Percentiles rank a stretch among this genome's conserved stretches.
phyloP scores from a whole-genome alignment of 2,888 invertebrate species.

The Drosophila cognata region DNA sequence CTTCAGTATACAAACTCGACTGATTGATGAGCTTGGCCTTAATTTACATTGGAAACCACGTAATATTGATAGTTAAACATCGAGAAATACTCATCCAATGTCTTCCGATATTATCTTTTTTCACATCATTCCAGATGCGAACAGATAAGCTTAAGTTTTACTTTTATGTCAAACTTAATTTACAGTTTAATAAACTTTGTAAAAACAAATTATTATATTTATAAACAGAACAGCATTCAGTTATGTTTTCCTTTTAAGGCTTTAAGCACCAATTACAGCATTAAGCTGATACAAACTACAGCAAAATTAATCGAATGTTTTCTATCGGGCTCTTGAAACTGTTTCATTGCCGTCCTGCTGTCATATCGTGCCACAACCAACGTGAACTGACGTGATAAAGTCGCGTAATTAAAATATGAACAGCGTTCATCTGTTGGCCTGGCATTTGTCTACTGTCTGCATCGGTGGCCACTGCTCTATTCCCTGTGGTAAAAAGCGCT shows the following conservation, averaged over 20 bases:
- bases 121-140: not conserved
- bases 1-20: not conserved
- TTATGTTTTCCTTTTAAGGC: constrained; percentile 3
- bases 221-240: not conserved
- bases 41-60: constrained; percentile 26
- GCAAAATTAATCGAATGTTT: constrained; percentile 41
- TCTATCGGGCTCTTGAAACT: constrained; percentile 41
- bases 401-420: constrained; percentile 78
- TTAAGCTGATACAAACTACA: constrained; percentile 13
- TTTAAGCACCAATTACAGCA: constrained; percentile 6
- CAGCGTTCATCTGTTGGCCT: constrained; percentile 69
- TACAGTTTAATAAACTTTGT: not conserved
- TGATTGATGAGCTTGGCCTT: constrained; percentile 55
- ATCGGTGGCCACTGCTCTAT: constrained; percentile 42
- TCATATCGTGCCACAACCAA: constrained; percentile 47
- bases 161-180: not conserved
- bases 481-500: constrained; percentile 46
- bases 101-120: not conserved
- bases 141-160: not conserved
- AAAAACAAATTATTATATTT: not conserved
- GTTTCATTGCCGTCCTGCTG: constrained; percentile 30
- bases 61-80: constrained; percentile 13
- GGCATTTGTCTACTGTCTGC: constrained; percentile 31
- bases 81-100: constrained; percentile 10
- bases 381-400: constrained; percentile 75